Evolutionary conservation across 92 coral and sea anemone genomes (phyloP).

Genomic region (Palythoa heliodiscus): DNA sequence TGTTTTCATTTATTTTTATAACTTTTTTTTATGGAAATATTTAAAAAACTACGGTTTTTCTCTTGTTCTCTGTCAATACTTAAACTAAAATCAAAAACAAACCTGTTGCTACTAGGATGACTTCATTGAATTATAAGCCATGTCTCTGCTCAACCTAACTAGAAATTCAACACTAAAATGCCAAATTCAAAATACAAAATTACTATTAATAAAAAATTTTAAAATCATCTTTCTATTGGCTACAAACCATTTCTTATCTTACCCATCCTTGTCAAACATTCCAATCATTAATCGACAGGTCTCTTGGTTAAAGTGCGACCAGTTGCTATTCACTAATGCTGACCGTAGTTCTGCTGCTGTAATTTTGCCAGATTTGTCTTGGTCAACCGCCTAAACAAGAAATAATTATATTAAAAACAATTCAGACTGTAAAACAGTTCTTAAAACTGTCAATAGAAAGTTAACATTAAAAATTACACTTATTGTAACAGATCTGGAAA

Average conservation of each 20-base stretch:
- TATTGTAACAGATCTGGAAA: neutral
- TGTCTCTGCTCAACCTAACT: no score
- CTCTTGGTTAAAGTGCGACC: slow-evolving; percentile 96
- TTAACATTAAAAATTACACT: neutral
- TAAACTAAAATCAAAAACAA: no score
- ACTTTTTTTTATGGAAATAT: no score
- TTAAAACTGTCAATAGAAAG: no score
- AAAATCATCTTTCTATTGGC: neutral
- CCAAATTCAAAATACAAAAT: neutral
- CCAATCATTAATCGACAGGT: slow-evolving; percentile 98
- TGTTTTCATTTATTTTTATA: no score
- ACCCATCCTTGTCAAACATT: slow-evolving; percentile 99
- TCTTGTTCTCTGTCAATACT: no score
- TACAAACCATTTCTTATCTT: slow-evolving; percentile 1
- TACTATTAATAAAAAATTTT: neutral
- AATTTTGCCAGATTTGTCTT: slow-evolving; percentile 91
- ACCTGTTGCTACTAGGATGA: no score
- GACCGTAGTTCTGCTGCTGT: slow-evolving; percentile 85
- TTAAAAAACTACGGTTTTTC: no score
- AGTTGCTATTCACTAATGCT: slow-evolving; percentile 89
- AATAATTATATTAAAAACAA: neutral
- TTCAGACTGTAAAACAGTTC: neutral
- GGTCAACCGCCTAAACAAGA: slow-evolving; percentile 85
- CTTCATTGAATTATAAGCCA: no score
- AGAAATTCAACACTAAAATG: neutral